Evolutionary conservation across 2,113 vertebrate species (phyloP).

Genomic region (Buteo buteo): DNA sequence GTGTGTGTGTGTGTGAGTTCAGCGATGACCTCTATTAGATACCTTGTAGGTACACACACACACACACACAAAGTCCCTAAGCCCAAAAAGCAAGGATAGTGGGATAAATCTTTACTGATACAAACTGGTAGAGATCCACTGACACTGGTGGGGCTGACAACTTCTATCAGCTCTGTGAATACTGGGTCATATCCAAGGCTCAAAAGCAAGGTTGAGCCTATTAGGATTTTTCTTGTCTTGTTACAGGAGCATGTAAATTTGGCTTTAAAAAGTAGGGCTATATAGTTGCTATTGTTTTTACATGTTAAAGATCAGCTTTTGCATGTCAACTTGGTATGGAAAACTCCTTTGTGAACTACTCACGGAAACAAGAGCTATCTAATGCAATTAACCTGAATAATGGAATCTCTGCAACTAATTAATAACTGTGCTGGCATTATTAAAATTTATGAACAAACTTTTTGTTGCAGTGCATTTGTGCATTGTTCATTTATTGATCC

Average conservation of each 20-base stretch:
- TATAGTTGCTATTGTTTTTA: not conserved
- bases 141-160: not conserved
- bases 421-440: not conserved
- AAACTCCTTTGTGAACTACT: not conserved
- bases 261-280: not conserved
- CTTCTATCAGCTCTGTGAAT: not conserved
- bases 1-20: accelerated
- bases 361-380: not conserved
- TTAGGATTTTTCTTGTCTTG: not conserved
- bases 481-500: not conserved
- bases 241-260: not conserved
- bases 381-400: not conserved
- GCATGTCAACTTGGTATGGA: not conserved
- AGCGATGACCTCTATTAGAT: not conserved
- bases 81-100: not conserved
- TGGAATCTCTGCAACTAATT: not conserved
- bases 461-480: not conserved
- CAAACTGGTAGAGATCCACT: not conserved
- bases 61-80: no score
- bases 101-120: not conserved
- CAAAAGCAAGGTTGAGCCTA: not conserved
- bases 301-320: not conserved
- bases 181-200: not conserved
- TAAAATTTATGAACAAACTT: not conserved
- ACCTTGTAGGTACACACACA: not conserved